Base-by-base conservation (phyloP, 2,797 vertebrate species). In the Anomalospiza imberbis region DNA sequence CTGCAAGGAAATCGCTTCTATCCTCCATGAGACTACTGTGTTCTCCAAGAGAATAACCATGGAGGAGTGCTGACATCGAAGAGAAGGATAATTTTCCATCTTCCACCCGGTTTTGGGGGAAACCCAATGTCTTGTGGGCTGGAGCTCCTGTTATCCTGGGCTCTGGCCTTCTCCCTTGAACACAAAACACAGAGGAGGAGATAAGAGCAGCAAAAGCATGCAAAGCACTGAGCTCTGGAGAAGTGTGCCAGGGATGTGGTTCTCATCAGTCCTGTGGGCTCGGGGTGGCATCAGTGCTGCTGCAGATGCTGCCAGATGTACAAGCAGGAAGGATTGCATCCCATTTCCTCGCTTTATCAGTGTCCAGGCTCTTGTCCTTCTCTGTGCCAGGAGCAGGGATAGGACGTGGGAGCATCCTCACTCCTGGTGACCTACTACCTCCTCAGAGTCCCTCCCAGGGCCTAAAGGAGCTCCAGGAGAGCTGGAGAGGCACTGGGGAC, bases 41-140 rank as follows among this genome's bases (percentile, higher is more conserved):
- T n/a, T 79, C 45, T 61, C 48, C 32, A 42, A 44, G 57, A 44
- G 29, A 83, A 60, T 45, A 55, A 72, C 15, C 18, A 5, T 1
- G 15, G 25, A 62, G 48, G 44, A 73, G 14, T 1, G 1, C 0
- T 61, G 21, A 34, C 7, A 71, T 17, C 2, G 3, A 40, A 66
- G 22, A 22, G 54, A 45, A 26, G 13, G 42, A 15, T 20, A 40
- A 54, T 29, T 60, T 16, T 66, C 25, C 42, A 10, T 19, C 36
- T 29, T 42, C 61, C 62, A 31, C 72, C 42, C 0, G 14, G 48
- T 54, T 58, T 29, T 1, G 3, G 4, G 5, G n/a, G 2, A 8
- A 68, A 79, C 34, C 7, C 63, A 67, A 34, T 38, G 21, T 47
- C 85, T 75, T 60, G 31, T 10, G 34, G 34, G 15, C 48, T 77